These are phyloP conservation scores for Apodemia hepburni DNA, from an alignment of 2,888 invertebrate genomes.

Conservation along the genomic window DNA sequence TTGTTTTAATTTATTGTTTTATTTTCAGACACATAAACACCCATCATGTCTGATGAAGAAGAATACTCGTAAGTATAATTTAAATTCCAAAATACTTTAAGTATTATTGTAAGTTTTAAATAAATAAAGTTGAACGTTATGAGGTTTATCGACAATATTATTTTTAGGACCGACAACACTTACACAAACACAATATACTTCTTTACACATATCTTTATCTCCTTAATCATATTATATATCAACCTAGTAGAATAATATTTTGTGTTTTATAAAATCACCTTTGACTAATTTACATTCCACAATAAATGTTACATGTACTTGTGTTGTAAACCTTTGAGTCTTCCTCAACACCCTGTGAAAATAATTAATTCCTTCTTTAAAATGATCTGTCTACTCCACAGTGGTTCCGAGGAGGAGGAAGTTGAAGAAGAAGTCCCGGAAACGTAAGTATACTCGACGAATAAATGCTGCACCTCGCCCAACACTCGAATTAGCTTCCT, in stretches of 20 bases:
- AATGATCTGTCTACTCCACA: conserved; percentile 49
- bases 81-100: no score
- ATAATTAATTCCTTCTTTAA: background rate
- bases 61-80: conserved; percentile 94
- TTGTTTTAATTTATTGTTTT: conserved; percentile 33
- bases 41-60: conserved; percentile 96
- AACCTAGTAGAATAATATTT: background rate
- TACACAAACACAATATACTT: background rate
- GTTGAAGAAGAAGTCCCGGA: conserved; percentile 88
- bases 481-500: conserved; percentile 44
- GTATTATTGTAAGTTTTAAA: no score
- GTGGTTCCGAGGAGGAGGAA: conserved; percentile 87
- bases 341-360: background rate
- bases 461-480: conserved; percentile 30
- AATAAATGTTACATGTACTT: background rate
- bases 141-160: no score
- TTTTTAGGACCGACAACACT: background rate
- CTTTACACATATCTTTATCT: background rate
- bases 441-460: conserved; percentile 81
- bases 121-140: no score
- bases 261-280: conserved; percentile 1
- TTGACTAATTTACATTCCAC: conserved; percentile 23
- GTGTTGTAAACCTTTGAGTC: background rate
- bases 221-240: background rate
- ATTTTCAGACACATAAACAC: conserved; percentile 73